phyloP scores from a whole-genome alignment of 1,140 invertebrate genomes.

The Dendroctonus valens region DNA sequence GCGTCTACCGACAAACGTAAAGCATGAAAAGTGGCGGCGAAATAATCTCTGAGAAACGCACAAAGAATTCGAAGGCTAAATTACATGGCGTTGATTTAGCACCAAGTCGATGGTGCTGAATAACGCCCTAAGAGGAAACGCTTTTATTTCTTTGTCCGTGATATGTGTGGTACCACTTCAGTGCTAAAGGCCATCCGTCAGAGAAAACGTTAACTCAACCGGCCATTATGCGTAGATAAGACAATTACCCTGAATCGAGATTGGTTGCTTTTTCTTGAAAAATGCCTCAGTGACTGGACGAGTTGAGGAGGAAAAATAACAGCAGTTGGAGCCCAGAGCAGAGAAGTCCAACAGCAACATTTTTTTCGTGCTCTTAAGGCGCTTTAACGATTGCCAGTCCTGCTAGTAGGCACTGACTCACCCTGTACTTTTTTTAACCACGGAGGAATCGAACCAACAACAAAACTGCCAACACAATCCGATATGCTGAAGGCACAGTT shows the following conservation, averaged over 20 bases:
- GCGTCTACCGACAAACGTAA: constrained; percentile 4
- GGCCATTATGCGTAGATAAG: constrained; percentile 4
- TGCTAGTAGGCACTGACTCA: too few relatives aligned
- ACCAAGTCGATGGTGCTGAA: constrained; percentile 2
- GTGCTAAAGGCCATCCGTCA: background rate
- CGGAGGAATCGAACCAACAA: too few relatives aligned
- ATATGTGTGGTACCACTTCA: constrained; percentile 13
- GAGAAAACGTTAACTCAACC: constrained; percentile 13
- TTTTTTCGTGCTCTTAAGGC: too few relatives aligned
- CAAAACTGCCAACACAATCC: too few relatives aligned
- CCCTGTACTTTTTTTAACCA: too few relatives aligned
- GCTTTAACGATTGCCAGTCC: too few relatives aligned
- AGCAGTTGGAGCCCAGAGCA: too few relatives aligned
- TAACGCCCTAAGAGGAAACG: constrained; percentile 12
- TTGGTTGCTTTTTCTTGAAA: too few relatives aligned
- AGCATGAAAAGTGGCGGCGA: constrained; percentile 6
- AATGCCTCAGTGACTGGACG: too few relatives aligned
- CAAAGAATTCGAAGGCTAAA: constrained; percentile 16
- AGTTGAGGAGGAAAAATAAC: too few relatives aligned
- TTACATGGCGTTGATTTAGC: constrained; percentile 9
- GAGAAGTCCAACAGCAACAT: too few relatives aligned
- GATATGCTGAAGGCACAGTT: too few relatives aligned
- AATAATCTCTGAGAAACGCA: constrained; percentile 12
- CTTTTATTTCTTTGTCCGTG: constrained; percentile 6
- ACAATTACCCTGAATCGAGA: background rate